Base-by-base conservation (phyloP, 2,888 invertebrate species). In the Acanthosepion pharaonis region DNA sequence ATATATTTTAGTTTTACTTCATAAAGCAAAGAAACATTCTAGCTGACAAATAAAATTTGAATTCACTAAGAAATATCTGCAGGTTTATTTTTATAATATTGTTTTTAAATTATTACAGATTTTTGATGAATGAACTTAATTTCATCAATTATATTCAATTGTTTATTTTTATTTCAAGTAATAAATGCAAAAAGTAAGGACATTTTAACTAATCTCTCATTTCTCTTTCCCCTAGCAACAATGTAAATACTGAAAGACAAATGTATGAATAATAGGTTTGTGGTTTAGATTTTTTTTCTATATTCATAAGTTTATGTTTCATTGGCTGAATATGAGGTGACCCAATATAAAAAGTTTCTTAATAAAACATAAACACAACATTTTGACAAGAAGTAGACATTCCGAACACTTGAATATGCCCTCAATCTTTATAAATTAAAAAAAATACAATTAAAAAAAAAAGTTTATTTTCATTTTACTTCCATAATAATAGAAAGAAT, bases 211-310 rank as follows among this genome's bases (percentile, higher is more conserved):
- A 78, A n/a, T 78, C n/a, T 33, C 78, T 78, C 15, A 11, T 78
- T 78, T 78, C 78, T 78, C n/a, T 78, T 6, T 59, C 23, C 59
- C 6, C 20, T 5, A 59, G 78, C n/a, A 78, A n/a, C n/a, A 78
- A 78, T 78, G 25, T 25, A 64, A 64, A 78, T 78, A 78, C n/a
- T n/a, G n/a, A 78, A 78, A 78, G 5, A 18, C 78, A 78, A 78
- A n/a, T 78, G 78, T 78, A n/a, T n/a, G n/a, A 78, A 78, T n/a
- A 78, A 78, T 78, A 78, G 18, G n/a, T n/a, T 78, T 78, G 78
- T 78, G n/a, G 78, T 78, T 78, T 78, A 33, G 6, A 9, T n/a
- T 78, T 28, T 23, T 59, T 59, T 9, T 33, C 18, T n/a, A 11
- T n/a, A n/a, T 78, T 33, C 18, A 78, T n/a, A 78, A n/a, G 78